These are phyloP conservation scores for Rhinoraja longicauda DNA, from an alignment of 2,797 vertebrate species.

Conservation along the genomic window DNA sequence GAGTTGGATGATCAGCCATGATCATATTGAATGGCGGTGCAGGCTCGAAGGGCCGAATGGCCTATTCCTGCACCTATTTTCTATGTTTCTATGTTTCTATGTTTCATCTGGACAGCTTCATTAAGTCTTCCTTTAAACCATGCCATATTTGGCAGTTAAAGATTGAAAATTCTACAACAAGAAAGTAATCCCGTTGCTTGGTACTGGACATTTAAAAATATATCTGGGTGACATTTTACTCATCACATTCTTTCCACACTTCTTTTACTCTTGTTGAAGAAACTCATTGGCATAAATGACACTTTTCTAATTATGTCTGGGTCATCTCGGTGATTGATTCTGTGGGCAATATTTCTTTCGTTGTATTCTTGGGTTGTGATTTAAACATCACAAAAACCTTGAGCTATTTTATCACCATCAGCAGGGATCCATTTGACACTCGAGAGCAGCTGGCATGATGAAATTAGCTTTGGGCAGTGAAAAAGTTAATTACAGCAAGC, in stretches of 20 bases:
- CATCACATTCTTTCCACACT: not conserved
- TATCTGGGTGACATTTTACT: not conserved
- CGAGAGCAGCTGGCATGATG: not conserved
- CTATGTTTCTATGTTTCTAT: too few relatives aligned
- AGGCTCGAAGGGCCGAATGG: too few relatives aligned
- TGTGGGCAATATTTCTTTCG: not conserved
- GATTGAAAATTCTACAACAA: not conserved
- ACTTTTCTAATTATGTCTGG: not conserved
- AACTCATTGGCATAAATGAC: not conserved
- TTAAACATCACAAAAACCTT: not conserved
- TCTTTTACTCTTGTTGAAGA: not conserved
- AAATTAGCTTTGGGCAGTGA: constrained; percentile 6
- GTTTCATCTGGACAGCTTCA: too few relatives aligned
- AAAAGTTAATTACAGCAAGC: constrained; percentile 19
- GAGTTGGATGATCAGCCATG: too few relatives aligned
- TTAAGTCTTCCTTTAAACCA: not conserved
- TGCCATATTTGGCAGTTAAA: not conserved
- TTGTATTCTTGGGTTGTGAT: not conserved
- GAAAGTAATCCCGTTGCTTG: not conserved
- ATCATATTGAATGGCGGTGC: too few relatives aligned
- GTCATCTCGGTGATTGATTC: not conserved
- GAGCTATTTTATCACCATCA: not conserved
- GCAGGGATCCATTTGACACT: too few relatives aligned
- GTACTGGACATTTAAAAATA: not conserved
- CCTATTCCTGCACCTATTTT: too few relatives aligned